Evolutionary conservation across 2,888 invertebrate genomes (phyloP).

Genomic region (Oxystoma pomonae): DNA sequence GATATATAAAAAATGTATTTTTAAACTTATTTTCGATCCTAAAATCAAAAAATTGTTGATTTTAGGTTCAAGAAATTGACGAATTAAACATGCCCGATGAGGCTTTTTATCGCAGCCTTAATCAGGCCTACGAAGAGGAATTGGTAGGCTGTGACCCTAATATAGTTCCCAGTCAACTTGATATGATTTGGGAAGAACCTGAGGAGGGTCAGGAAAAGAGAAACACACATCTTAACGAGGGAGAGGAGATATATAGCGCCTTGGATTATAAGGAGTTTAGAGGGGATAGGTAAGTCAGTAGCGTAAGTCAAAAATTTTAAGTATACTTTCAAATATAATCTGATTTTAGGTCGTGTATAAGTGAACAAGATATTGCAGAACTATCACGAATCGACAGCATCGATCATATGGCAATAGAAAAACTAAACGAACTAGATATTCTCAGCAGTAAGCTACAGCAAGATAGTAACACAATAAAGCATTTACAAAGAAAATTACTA

Average conservation of each 20-base stretch:
- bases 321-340: too few relatives aligned
- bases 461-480: constrained; percentile 73
- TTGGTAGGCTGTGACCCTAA: constrained; percentile 52
- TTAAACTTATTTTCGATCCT: not conserved
- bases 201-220: constrained; percentile 64
- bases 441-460: constrained; percentile 71
- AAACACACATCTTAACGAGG: constrained; percentile 47
- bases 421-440: constrained; percentile 74
- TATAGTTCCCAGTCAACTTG: constrained; percentile 65
- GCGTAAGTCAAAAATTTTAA: too few relatives aligned
- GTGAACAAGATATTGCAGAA: constrained; percentile 74
- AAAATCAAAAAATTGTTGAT: not conserved
- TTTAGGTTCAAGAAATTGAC: constrained; percentile 41
- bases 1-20: not conserved
- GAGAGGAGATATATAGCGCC: constrained; percentile 66
- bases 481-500: constrained; percentile 65
- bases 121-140: constrained; percentile 83
- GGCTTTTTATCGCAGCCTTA: constrained; percentile 82
- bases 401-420: constrained; percentile 74
- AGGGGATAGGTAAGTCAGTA: constrained; percentile 58
- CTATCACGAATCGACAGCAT: constrained; percentile 70
- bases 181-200: constrained; percentile 84
- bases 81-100: constrained; percentile 69
- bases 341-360: constrained; percentile 56
- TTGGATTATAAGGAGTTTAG: constrained; percentile 76